Evolutionary conservation across 2,888 invertebrate species (phyloP), one percentile per base, ranked within the genome.

Genomic region (Choreutis nemorana): DNA sequence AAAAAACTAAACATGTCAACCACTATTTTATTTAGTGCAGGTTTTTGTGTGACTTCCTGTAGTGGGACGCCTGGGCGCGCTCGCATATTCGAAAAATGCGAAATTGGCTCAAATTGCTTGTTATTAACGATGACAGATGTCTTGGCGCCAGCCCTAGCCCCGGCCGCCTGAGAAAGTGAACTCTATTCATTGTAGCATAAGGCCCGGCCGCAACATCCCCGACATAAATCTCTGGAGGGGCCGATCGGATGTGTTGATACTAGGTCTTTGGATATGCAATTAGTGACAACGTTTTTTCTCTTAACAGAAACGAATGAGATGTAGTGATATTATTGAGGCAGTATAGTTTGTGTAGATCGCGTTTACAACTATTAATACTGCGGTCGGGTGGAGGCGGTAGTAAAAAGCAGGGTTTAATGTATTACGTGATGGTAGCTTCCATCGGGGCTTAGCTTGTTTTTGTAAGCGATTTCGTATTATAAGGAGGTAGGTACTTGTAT

Each of bases 41-140:
- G 58, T 75, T 75, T 77, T 77, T 77, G 57, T 65, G 53, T 49
- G 42, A 65, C 71, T 72, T 77, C 77, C 77, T 72, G 73, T 51
- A 63, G 57, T 36, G 66, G 63, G 70, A 70, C 64, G 72, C 71
- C 60, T 65, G 66, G 63, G 52, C 58, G 60, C 63, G 62, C 57
- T 52, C 46, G 45, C 55, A 52, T 60, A 73, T 75, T 73, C 65
- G 58, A 71, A 77, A 77, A 70, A 77, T 75, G 68, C 72, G 56
- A 66, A 75, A 75, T 75, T 75, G 71, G 50, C 68, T 73, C 71
- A 72, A 75, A 77, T 77, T 75, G 75, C 72, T 71, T 64, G 64
- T 73, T 77, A 71, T 75, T 73, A 77, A 75, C 71, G 71, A 77
- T 75, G 77, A 77, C 75, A 75, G 75, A 77, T 77, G 77, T 66